Conservation (phyloP, 92 coral and sea anemone species). For the Heteractis magnifica region DNA sequence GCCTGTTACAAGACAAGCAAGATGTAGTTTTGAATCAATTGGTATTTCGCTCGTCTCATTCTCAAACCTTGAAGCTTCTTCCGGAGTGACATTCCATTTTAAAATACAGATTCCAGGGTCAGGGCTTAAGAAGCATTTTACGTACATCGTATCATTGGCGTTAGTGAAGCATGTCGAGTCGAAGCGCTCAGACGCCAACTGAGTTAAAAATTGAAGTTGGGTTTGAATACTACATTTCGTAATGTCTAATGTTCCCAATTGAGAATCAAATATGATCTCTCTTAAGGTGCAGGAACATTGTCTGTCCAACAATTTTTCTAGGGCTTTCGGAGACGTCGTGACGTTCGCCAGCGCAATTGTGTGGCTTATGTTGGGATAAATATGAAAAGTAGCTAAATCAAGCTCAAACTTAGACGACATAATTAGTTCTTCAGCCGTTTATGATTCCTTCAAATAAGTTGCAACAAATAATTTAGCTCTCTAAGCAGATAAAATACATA, state of each 20-base stretch:
- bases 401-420: neutral
- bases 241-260: neutral
- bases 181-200: neutral
- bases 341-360: neutral
- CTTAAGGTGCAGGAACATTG: neutral
- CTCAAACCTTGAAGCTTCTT: neutral
- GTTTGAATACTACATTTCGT: neutral
- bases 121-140: neutral
- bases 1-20: neutral
- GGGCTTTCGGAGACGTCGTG: neutral
- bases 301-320: neutral
- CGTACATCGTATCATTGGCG: neutral
- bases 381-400: constrained; percentile 2
- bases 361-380: neutral
- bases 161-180: neutral
- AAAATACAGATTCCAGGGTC: neutral
- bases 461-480: neutral
- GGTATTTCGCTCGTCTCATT: neutral
- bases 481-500: neutral
- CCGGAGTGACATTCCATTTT: neutral
- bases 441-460: neutral
- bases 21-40: neutral
- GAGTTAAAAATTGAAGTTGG: neutral
- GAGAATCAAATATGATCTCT: neutral
- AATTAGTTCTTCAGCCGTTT: neutral